phyloP scores from a whole-genome alignment of 2,888 invertebrate genomes.

The Diarsia brunnea region DNA sequence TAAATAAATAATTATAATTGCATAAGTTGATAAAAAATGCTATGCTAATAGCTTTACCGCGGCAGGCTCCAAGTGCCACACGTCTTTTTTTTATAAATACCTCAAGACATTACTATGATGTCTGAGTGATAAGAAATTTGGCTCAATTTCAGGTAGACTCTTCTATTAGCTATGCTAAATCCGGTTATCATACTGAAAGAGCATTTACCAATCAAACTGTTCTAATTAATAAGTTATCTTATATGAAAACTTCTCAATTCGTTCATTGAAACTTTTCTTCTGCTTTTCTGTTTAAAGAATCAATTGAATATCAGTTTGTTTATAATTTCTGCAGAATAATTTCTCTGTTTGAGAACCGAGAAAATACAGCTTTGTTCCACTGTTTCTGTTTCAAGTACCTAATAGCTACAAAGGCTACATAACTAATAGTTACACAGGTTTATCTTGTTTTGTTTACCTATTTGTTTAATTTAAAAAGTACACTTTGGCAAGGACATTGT shows the following conservation, averaged over 20 bases:
- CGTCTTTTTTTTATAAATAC: too few species aligned
- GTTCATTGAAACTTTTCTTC: slow-evolving; percentile 1
- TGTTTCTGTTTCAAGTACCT: slow-evolving; percentile 5
- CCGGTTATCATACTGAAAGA: background rate
- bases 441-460: background rate
- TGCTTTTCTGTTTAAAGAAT: background rate
- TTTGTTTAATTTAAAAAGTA: background rate
- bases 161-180: background rate
- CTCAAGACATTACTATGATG: background rate
- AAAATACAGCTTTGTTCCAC: slow-evolving; percentile 10
- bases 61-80: too few species aligned
- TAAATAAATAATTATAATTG: too few species aligned
- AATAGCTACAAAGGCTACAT: background rate
- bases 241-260: slow-evolving; percentile 3
- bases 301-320: slow-evolving; percentile 24
- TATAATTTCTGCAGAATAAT: slow-evolving; percentile 11
- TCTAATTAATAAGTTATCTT: background rate
- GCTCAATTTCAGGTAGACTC: background rate
- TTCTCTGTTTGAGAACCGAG: background rate
- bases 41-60: too few species aligned
- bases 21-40: too few species aligned
- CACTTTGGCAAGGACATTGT: background rate
- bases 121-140: background rate
- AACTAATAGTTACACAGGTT: background rate
- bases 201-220: background rate